Conservation (phyloP, 2,797 vertebrate species). For the Tolypeutes matacus region DNA sequence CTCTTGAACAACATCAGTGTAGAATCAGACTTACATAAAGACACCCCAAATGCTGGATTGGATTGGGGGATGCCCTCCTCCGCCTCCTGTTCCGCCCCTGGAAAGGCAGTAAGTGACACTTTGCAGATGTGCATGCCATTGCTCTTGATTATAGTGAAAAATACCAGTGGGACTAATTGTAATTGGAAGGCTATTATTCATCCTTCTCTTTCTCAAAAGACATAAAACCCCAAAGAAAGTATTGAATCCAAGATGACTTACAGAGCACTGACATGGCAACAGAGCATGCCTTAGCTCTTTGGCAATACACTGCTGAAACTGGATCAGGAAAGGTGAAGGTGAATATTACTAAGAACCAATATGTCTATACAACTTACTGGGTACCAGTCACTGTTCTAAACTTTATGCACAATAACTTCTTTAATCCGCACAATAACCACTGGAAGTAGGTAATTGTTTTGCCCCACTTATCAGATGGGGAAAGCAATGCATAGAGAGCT, state of each 20-base stretch:
- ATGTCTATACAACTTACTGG: background rate
- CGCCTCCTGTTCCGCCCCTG: background rate
- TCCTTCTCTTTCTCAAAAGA: background rate
- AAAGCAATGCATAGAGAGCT: background rate
- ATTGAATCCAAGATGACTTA: background rate
- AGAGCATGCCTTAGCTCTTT: background rate
- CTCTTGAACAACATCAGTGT: background rate
- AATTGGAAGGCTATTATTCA: constrained; percentile 20
- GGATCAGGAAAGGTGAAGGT: background rate
- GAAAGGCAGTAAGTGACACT: background rate
- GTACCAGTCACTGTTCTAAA: background rate
- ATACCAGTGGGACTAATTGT: background rate
- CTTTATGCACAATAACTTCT: background rate
- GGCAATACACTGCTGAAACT: background rate
- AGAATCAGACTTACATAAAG: background rate
- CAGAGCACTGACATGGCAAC: background rate
- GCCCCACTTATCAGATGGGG: background rate
- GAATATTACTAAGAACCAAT: accelerated
- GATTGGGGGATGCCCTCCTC: background rate
- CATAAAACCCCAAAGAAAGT: background rate
- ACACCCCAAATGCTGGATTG: too few relatives aligned
- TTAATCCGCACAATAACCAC: background rate
- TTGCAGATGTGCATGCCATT: background rate
- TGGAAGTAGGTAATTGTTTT: background rate
- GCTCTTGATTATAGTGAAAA: background rate